These are phyloP conservation scores for Grapholita molesta DNA, from an alignment of 1,140 invertebrate genomes.

Conservation along the genomic window DNA sequence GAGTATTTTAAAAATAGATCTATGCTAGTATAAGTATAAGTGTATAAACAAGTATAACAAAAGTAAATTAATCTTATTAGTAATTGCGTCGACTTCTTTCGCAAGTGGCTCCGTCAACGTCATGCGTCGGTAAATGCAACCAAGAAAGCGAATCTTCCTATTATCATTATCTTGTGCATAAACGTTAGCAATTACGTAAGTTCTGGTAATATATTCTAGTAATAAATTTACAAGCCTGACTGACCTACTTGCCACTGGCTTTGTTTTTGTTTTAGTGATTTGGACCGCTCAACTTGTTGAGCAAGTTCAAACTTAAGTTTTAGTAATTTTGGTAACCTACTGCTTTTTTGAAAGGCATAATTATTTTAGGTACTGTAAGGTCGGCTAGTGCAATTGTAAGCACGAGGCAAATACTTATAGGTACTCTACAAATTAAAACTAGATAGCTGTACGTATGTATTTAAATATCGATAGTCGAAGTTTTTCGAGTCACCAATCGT, in stretches of 20 bases:
- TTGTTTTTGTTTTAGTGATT: background rate
- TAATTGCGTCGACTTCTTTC: background rate
- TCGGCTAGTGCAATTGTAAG: too few species aligned
- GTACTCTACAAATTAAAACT: too few species aligned
- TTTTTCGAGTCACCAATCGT: background rate
- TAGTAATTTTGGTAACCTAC: too few species aligned
- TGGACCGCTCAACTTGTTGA: background rate
- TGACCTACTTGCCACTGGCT: background rate
- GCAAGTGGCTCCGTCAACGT: background rate
- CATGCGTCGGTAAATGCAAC: constrained; percentile 11
- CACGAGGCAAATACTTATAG: too few species aligned
- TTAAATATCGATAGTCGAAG: too few species aligned
- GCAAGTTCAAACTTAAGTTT: background rate
- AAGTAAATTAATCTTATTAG: constrained; percentile 6
- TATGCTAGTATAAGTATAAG: too few species aligned
- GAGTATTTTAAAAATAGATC: too few species aligned
- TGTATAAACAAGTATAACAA: background rate
- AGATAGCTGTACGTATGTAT: too few species aligned
- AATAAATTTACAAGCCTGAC: constrained; percentile 1
- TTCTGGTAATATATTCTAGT: constrained; percentile 3
- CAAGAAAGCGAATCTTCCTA: constrained; percentile 14
- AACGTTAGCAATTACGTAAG: constrained; percentile 8
- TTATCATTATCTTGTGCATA: constrained; percentile 11
- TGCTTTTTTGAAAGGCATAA: background rate
- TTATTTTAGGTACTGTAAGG: too few species aligned